phyloP scores from a whole-genome alignment of 2,888 invertebrate genomes.

The Dorcus parallelipipedus region DNA sequence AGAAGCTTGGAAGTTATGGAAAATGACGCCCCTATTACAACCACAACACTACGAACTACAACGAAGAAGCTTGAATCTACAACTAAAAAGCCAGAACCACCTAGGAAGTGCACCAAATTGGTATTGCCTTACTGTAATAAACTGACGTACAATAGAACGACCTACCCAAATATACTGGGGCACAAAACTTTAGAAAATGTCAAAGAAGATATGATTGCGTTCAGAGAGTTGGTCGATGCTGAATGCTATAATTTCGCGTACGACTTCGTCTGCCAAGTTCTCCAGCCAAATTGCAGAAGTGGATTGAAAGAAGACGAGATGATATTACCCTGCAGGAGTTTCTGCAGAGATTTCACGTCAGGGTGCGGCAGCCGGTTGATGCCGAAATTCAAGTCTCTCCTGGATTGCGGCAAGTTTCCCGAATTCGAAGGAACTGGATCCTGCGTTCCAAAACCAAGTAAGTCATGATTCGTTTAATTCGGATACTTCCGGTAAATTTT shows the following conservation, averaged over 20 bases:
- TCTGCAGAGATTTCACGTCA: constrained; percentile 79
- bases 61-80: constrained; percentile 46
- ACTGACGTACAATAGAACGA: constrained; percentile 74
- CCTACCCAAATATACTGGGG: constrained; percentile 78
- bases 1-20: constrained; percentile 64
- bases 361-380: constrained; percentile 78
- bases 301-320: constrained; percentile 53
- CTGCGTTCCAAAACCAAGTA: constrained; percentile 76
- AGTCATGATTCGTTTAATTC: constrained; percentile 2
- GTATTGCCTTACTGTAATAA: constrained; percentile 67
- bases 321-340: constrained; percentile 74
- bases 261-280: constrained; percentile 82
- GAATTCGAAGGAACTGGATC: constrained; percentile 72
- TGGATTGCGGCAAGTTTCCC: constrained; percentile 77
- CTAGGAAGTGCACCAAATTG: constrained; percentile 66
- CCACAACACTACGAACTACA: constrained; percentile 43
- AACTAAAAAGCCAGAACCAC: constrained; percentile 58
- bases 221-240: constrained; percentile 83
- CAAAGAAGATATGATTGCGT: constrained; percentile 72
- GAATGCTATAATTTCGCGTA: constrained; percentile 85
- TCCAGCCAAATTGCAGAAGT: constrained; percentile 73
- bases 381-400: constrained; percentile 63
- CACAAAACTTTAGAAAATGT: constrained; percentile 63
- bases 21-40: constrained; percentile 44
- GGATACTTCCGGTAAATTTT: too few relatives aligned